Evolutionary conservation across 2,113 vertebrate species (phyloP).

Genomic region (Puffinus mauretanicus): DNA sequence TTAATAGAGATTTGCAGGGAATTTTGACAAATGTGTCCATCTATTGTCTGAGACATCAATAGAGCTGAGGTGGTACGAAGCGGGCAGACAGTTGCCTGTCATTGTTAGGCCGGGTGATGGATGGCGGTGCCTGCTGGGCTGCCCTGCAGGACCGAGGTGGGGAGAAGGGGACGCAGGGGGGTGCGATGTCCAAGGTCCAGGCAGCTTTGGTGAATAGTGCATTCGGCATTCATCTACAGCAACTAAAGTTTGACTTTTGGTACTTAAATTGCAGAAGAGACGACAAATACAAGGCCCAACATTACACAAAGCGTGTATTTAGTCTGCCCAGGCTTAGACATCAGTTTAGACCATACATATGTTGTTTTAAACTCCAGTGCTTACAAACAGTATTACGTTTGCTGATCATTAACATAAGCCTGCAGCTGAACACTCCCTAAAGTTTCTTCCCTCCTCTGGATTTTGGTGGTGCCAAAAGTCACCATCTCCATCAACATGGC

Average conservation of each 20-base stretch:
- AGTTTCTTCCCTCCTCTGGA: not conserved
- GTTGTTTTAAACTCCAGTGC: not conserved
- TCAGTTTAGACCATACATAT: not conserved
- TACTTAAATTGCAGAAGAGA: not conserved
- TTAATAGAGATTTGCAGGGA: not conserved
- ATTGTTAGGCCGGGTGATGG: not conserved
- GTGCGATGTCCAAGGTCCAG: not conserved
- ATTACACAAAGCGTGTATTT: not conserved
- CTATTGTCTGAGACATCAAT: not conserved
- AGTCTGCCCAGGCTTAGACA: not conserved
- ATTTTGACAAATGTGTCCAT: not conserved
- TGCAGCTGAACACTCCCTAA: not conserved
- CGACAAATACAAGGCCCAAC: not conserved
- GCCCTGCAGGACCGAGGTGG: not conserved
- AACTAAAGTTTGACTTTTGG: not conserved
- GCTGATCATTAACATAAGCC: not conserved
- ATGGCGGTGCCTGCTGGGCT: not conserved
- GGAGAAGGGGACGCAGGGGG: not conserved
- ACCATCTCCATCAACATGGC: not conserved
- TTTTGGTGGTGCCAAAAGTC: not conserved
- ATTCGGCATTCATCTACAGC: not conserved
- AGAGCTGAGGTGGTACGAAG: not conserved
- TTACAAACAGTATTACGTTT: not conserved
- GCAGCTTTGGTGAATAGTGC: not conserved
- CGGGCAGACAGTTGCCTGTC: not conserved